Percentiles rank a stretch among this genome's conserved stretches.
phyloP scores from a whole-genome alignment of 2,113 vertebrate genomes.

The Planiliza haematocheilus region DNA sequence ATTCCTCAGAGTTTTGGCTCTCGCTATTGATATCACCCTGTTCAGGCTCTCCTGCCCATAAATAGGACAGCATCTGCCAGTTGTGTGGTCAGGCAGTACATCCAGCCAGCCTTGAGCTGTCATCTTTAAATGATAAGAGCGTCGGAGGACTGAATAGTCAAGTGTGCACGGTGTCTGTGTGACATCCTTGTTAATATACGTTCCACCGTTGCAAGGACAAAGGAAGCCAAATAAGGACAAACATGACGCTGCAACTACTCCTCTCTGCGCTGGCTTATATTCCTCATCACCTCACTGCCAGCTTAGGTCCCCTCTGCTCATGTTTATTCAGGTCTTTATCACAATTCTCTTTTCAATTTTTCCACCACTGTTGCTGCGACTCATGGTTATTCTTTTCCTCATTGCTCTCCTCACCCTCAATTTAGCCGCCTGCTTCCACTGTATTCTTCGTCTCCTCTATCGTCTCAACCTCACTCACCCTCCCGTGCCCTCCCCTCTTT shows the following conservation, averaged over 20 bases:
- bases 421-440: conserved; percentile 4
- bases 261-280: conserved; percentile 27
- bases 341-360: not conserved
- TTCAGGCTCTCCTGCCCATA: conserved; percentile 50
- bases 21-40: conserved; percentile 21
- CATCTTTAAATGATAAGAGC: conserved; percentile 59
- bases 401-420: conserved; percentile 31
- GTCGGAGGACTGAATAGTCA: conserved; percentile 46
- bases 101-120: conserved; percentile 61
- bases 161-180: conserved; percentile 32
- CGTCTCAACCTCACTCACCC: conserved; percentile 38
- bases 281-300: conserved; percentile 33
- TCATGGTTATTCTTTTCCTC: conserved; percentile 38
- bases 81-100: conserved; percentile 56
- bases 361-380: not conserved
- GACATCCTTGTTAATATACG: conserved; percentile 56
- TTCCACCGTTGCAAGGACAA: conserved; percentile 63
- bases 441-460: conserved; percentile 16
- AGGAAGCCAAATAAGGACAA: conserved; percentile 59
- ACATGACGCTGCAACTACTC: conserved; percentile 52
- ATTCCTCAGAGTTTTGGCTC: conserved; percentile 22
- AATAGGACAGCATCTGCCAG: conserved; percentile 64
- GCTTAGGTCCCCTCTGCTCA: conserved; percentile 21
- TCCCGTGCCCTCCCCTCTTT: not conserved
- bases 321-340: conserved; percentile 56